Evolutionary conservation across 2,888 invertebrate species (phyloP), one percentile per base, ranked within the genome.

Genomic region (Sarcophaga subvicina): DNA sequence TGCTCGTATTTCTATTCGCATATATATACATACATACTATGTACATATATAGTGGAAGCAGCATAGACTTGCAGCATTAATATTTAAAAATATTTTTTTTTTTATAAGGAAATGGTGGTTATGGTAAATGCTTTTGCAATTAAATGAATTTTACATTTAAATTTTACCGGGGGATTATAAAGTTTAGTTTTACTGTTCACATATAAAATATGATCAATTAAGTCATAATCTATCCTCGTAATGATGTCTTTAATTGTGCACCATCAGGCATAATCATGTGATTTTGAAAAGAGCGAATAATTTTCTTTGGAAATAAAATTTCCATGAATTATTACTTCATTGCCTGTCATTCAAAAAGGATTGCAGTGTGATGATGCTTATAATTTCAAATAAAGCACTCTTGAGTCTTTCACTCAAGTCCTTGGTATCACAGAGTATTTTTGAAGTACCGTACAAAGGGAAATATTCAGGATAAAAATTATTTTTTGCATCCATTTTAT

Each of bases 1-100:
- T 71, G 22, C 77, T 60, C 59, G 66, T 71, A 71, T 27, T n/a
- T 82, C 54, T 17, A 54, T 12, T 54, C 54, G 17, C 14, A 54
- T 54, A 54, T 17, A 4, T 2, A 2, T 11, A 4, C 49, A 49
- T 4, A 14, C 8, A 6, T 14, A 14, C 12, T 11, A 17, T 17
- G 17, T 45, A 47, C 2, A 8, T 47, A 45, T 20, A 59, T 11
- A 71, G 59, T 2, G 64, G 22, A 76, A 27, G 59, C 47, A 49
- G 54, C 12, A 54, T 54, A 54, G 17, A 37, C 37, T 37, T 37
- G 10, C 0, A 37, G 10, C 37, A 37, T 37, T 37, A 54, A 54
- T 14, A 54, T 37, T 37, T 37, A 37, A 37, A 37, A 37, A 37
- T 27, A 27, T 27, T 37, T 10, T 37, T 54, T 37, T 54, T 54